Evolutionary conservation across 2,113 vertebrate species (phyloP).

Genomic region (Clarias macrocephalus): DNA sequence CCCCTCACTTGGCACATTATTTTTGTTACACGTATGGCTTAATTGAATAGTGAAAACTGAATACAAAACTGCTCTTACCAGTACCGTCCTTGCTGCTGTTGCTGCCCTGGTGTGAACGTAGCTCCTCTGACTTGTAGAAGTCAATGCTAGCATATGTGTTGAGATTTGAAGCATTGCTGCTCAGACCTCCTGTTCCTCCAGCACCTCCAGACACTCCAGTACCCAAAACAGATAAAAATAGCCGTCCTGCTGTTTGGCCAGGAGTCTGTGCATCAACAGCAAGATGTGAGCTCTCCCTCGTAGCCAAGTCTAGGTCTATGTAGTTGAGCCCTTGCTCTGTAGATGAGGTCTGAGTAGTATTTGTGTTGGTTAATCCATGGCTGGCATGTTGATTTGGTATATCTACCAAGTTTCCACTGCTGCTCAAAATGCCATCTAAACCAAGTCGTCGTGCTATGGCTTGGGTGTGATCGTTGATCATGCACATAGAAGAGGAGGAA

Average conservation of each 20-base stretch:
- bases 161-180: slow-evolving; percentile 58
- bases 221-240: slow-evolving; percentile 65
- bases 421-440: slow-evolving; percentile 71
- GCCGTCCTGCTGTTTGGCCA: slow-evolving; percentile 64
- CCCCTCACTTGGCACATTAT: neutral
- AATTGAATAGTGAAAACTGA: neutral
- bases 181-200: slow-evolving; percentile 52
- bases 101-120: slow-evolving; percentile 63
- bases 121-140: slow-evolving; percentile 78
- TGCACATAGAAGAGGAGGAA: slow-evolving; percentile 65
- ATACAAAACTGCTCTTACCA: slow-evolving; percentile 61
- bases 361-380: slow-evolving; percentile 56
- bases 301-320: slow-evolving; percentile 80
- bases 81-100: slow-evolving; percentile 68
- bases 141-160: slow-evolving; percentile 81
- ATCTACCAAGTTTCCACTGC: slow-evolving; percentile 62
- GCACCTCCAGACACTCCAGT: slow-evolving; percentile 56
- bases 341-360: slow-evolving; percentile 60
- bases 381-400: slow-evolving; percentile 53
- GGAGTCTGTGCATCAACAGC: slow-evolving; percentile 63
- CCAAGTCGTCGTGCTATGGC: slow-evolving; percentile 66
- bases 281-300: slow-evolving; percentile 68
- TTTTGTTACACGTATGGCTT: neutral
- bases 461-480: slow-evolving; percentile 73
- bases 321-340: slow-evolving; percentile 81